Evolutionary conservation across 2,113 vertebrate genomes (phyloP).

Genomic region (Hydropotes inermis): DNA sequence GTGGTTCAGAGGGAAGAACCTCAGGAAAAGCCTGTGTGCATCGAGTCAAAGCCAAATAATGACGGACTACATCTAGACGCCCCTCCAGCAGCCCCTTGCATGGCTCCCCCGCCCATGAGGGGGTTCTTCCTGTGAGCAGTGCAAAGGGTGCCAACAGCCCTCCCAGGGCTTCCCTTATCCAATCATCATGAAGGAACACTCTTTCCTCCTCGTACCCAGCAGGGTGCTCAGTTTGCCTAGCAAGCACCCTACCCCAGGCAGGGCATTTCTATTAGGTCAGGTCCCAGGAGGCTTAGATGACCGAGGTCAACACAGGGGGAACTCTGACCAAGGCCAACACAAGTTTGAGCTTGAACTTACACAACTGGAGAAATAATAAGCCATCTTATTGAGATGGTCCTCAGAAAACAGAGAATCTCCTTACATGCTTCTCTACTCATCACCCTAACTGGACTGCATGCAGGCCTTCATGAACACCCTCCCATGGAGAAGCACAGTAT

Average conservation of each 20-base stretch:
- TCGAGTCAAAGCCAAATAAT: rapidly evolving
- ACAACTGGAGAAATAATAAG: neutral
- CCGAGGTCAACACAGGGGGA: neutral
- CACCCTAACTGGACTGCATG: neutral
- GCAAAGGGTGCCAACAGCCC: neutral
- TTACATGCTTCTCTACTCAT: neutral
- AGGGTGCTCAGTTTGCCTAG: neutral
- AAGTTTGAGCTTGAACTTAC: neutral
- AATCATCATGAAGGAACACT: neutral
- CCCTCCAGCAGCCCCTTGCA: neutral
- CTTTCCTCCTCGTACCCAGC: neutral
- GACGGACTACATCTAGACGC: neutral
- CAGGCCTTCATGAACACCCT: neutral
- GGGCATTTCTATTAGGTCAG: neutral
- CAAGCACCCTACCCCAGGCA: neutral
- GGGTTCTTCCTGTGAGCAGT: neutral
- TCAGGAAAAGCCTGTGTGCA: neutral
- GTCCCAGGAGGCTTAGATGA: neutral
- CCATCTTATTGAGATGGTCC: neutral
- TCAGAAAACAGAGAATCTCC: neutral
- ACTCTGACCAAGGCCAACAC: neutral
- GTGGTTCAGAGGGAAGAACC: neutral
- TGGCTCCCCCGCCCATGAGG: rapidly evolving
- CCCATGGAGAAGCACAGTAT: neutral
- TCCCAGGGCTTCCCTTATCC: neutral